Percentiles rank a stretch among this genome's conserved stretches.
Evolutionary conservation across 1,140 invertebrate species (phyloP).

Genomic region (Sycophaga agraensis): DNA sequence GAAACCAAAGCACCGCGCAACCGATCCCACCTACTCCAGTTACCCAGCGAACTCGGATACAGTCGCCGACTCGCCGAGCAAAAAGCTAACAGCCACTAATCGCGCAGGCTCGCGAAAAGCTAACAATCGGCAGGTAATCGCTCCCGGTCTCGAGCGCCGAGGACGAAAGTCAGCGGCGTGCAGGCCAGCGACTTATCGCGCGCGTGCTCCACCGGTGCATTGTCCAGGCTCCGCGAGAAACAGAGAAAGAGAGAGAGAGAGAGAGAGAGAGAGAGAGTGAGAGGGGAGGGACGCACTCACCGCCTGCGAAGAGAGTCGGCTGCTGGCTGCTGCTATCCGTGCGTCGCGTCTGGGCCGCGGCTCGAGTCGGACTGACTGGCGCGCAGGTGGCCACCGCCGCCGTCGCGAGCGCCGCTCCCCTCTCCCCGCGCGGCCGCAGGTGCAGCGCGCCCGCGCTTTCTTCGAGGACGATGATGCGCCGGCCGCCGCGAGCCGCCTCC

Average conservation of each 20-base stretch:
- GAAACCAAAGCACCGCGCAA: not conserved
- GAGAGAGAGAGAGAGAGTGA: not conserved
- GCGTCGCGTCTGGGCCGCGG: not conserved
- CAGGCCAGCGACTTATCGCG: no score
- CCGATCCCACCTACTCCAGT: not conserved
- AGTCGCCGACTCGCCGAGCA: not conserved
- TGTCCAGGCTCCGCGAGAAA: no score
- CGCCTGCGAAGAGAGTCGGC: no score
- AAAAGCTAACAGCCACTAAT: no score
- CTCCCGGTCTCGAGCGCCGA: no score
- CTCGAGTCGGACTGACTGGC: not conserved
- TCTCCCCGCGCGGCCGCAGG: not conserved
- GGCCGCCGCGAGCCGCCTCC: no score
- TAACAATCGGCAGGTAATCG: no score
- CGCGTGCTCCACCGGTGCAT: no score
- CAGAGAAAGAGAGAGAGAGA: not conserved
- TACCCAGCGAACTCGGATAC: not conserved
- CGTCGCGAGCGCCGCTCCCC: not conserved
- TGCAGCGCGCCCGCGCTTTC: no score
- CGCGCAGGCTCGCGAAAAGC: no score
- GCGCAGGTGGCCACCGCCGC: not conserved
- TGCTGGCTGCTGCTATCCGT: not conserved
- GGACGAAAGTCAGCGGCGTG: no score
- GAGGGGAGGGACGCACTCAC: not conserved
- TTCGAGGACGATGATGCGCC: no score